Evolutionary conservation across 2,113 vertebrate genomes (phyloP).

Genomic region (Aspidoscelis tigris): DNA sequence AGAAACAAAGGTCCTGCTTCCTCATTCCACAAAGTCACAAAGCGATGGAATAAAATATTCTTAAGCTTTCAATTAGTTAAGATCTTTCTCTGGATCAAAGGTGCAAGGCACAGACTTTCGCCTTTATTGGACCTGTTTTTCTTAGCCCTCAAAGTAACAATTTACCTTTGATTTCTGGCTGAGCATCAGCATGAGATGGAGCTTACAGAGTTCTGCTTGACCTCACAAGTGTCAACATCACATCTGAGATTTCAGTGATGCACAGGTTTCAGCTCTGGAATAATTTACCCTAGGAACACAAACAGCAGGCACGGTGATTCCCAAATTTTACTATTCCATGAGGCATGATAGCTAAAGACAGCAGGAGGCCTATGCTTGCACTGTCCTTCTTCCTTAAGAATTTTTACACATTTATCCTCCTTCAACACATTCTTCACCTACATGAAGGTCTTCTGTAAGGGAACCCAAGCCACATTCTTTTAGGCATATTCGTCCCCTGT

Average conservation of each 20-base stretch:
- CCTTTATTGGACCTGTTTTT: slow-evolving; percentile 43
- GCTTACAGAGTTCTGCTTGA: slow-evolving; percentile 19
- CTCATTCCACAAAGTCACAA: neutral
- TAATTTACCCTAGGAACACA: slow-evolving; percentile 38
- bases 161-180: slow-evolving; percentile 36
- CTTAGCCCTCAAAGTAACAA: slow-evolving; percentile 42
- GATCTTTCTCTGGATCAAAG: slow-evolving; percentile 43
- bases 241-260: slow-evolving; percentile 39
- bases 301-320: slow-evolving; percentile 22
- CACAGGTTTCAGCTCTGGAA: slow-evolving; percentile 20
- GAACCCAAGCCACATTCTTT: slow-evolving; percentile 2
- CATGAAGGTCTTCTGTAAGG: neutral
- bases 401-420: neutral
- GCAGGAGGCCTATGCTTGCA: neutral
- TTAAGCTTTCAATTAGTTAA: slow-evolving; percentile 33
- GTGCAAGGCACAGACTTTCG: slow-evolving; percentile 24
- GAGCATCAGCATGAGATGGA: slow-evolving; percentile 11
- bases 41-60: slow-evolving; percentile 28
- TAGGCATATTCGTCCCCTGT: neutral
- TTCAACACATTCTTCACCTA: neutral
- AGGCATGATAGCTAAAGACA: slow-evolving; percentile 36
- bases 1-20: neutral
- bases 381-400: neutral
- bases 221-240: slow-evolving; percentile 29
- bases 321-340: neutral